These are phyloP conservation scores for Syngnathus acus DNA, from an alignment of 2,797 vertebrate genomes.

Conservation along the genomic window DNA sequence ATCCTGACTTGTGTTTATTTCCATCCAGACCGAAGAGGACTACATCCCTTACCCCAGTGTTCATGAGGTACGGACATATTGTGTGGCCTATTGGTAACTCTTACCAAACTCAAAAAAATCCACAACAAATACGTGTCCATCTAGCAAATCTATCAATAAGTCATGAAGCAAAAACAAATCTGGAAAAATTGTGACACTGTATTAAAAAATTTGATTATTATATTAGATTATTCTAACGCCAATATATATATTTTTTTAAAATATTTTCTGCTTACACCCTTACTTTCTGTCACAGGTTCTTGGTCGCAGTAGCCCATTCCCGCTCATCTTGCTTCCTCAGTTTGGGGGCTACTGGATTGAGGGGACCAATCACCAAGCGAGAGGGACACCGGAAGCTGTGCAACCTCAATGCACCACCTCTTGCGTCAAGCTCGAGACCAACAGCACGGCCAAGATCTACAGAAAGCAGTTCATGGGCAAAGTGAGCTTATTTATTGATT, in stretches of 20 bases:
- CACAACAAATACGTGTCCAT: not conserved
- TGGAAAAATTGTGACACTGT: not conserved
- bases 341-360: slow-evolving; percentile 99
- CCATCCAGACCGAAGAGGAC: slow-evolving; percentile 88
- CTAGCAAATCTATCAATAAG: not conserved
- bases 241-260: too few species aligned
- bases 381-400: slow-evolving; percentile 63
- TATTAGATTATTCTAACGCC: too few species aligned
- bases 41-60: slow-evolving; percentile 98
- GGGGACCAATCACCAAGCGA: slow-evolving; percentile 87
- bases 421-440: slow-evolving; percentile 83
- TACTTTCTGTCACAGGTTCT: slow-evolving; percentile 71
- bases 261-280: not conserved
- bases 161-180: not conserved
- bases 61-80: slow-evolving; percentile 78
- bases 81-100: not conserved
- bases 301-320: slow-evolving; percentile 82
- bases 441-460: slow-evolving; percentile 87
- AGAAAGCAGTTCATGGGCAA: slow-evolving; percentile 92
- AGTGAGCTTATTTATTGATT: slow-evolving; percentile 57
- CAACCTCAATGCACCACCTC: slow-evolving; percentile 62
- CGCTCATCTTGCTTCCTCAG: slow-evolving; percentile 91
- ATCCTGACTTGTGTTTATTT: slow-evolving; percentile 37
- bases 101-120: not conserved
- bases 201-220: too few species aligned